Evolutionary conservation across 2,888 invertebrate species (phyloP).

Genomic region (Phyto melanocephala): DNA sequence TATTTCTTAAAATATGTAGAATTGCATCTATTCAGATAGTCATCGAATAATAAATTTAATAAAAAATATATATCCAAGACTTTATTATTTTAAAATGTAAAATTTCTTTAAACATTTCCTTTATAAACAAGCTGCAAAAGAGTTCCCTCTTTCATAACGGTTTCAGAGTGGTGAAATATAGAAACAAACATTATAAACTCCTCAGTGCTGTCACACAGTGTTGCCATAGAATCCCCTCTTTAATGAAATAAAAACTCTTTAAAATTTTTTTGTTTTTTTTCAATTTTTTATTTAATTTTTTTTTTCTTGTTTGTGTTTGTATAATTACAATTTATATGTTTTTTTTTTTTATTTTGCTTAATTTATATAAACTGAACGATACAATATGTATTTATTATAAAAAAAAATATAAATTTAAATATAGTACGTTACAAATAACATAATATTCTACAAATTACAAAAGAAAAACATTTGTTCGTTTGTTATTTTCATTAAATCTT

Average conservation of each 20-base stretch:
- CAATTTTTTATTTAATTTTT: constrained; percentile 65
- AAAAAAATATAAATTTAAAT: constrained; percentile 71
- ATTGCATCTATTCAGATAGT: too few species aligned
- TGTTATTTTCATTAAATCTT: constrained; percentile 47
- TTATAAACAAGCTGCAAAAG: too few species aligned
- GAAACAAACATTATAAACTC: background rate
- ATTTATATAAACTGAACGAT: constrained; percentile 67
- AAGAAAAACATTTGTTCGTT: constrained; percentile 48
- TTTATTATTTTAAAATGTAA: too few species aligned
- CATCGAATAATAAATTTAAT: too few species aligned
- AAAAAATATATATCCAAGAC: too few species aligned
- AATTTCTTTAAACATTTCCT: too few species aligned
- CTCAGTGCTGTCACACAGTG: background rate
- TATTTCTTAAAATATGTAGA: too few species aligned
- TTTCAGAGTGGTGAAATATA: background rate
- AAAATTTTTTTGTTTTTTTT: constrained; percentile 43
- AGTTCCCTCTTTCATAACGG: too few species aligned
- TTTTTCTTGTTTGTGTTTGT: constrained; percentile 65
- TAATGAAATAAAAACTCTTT: constrained; percentile 17
- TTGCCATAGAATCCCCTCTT: background rate
- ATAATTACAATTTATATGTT: constrained; percentile 65
- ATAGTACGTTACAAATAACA: constrained; percentile 68
- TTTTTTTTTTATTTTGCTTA: constrained; percentile 62
- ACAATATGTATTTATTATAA: constrained; percentile 67
- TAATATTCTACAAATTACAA: constrained; percentile 64